Base-by-base conservation (phyloP, 2,797 vertebrate genomes). In the Decapterus maruadsi region DNA sequence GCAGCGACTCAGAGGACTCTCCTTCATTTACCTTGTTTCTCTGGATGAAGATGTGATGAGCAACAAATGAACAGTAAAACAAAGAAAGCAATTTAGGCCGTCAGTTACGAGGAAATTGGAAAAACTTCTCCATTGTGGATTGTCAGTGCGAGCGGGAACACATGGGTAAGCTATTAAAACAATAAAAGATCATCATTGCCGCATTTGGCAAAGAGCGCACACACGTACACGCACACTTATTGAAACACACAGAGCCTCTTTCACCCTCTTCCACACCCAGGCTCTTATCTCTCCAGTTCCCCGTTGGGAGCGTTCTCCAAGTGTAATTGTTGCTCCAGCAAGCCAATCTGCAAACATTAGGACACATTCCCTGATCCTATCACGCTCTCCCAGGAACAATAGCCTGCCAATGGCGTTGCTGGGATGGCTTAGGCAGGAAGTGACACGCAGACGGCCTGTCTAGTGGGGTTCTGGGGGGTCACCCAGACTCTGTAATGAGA, bases 261-360 rank as follows among this genome's bases (percentile, higher is more conserved):
- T 75, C 81, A 72, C 80, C 81, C 78, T 71, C 83, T 75, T 82
- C 89, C 91, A 91, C 90, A 87, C 91, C 90, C 90, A 89, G 87
- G 68, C 88, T 90, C 88, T 93, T 91, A 93, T 93, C 93, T 84
- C 74, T 38, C 70, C 6, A 38, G 60, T 26, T 36, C 78, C 85
- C 93, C 91, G 12, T 34, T 46, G 91, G 92, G 91, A 88, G 51
- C 75, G 53, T 86, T 93, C 83, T 86, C 84, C 81, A 89, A 93
- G 82, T 89, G 86, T 92, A 92, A 91, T 91, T 92, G 89, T 92
- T 90, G 83, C 90, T 89, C 91, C n/a, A 45, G 90, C 88, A 85
- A 91, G 75, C 87, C 92, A 90, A 93, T 93, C 90, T 94, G 92
- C 89, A 93, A 94, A 93, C 92, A 94, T 93, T 92, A 89, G 89